A percentile compares a stretch with the other conserved stretches of the same genome.
phyloP scores from a whole-genome alignment of 2,888 invertebrate species.

The Aspidiotus destructor region DNA sequence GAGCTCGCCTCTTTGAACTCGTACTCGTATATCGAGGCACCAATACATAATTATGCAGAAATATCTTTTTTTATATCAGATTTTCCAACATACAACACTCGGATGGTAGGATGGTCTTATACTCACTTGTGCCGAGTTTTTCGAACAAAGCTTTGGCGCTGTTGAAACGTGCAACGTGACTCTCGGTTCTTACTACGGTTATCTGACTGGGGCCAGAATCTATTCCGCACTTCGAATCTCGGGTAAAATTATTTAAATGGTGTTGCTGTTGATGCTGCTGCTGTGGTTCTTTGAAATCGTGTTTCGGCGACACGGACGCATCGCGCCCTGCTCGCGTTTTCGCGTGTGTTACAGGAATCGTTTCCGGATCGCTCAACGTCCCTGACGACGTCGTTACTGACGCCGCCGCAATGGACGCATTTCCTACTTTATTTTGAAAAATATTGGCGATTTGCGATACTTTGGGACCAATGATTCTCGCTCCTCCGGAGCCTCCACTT shows the following conservation, averaged over 20 bases:
- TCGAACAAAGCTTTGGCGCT: conserved; percentile 85
- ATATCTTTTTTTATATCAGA: no score
- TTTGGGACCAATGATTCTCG: conserved; percentile 56
- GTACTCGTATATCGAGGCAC: no score
- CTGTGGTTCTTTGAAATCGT: conserved; percentile 41
- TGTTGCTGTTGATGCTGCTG: no score
- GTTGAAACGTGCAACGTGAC: conserved; percentile 82
- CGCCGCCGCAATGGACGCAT: conserved; percentile 21
- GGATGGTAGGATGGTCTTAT: background rate
- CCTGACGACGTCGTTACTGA: conserved; percentile 35
- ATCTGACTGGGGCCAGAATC: conserved; percentile 47
- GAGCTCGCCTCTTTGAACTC: no score
- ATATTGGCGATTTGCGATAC: conserved; percentile 86
- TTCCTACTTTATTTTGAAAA: conserved; percentile 52
- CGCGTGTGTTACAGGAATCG: conserved; percentile 37
- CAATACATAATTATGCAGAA: no score
- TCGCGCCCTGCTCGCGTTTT: conserved; percentile 40
- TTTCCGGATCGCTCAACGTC: conserved; percentile 37
- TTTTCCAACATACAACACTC: no score
- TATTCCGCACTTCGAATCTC: conserved; percentile 39
- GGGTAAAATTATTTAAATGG: conserved; percentile 30
- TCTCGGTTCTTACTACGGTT: conserved; percentile 73
- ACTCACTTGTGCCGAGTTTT: conserved; percentile 54
- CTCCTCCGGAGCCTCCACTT: conserved; percentile 16
- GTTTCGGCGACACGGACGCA: conserved; percentile 39